Evolutionary conservation across 2,113 vertebrate species (phyloP).

Genomic region (Ibidorhyncha struthersii): DNA sequence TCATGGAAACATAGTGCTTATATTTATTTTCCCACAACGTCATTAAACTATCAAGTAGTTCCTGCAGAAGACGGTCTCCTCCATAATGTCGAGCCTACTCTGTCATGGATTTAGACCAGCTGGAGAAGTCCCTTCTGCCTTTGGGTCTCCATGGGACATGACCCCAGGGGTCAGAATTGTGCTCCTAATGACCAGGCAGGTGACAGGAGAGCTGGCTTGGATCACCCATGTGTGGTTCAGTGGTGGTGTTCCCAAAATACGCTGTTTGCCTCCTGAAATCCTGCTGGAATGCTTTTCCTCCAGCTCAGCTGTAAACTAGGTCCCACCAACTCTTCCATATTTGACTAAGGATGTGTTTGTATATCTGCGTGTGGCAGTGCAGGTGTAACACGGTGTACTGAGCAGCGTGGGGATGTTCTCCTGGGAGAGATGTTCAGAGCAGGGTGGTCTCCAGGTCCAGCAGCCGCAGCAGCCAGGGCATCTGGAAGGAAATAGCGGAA

Average conservation of each 20-base stretch:
- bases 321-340: not conserved
- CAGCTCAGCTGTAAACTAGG: not conserved
- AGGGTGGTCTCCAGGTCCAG: not conserved
- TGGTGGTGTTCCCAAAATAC: not conserved
- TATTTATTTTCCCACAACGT: not conserved
- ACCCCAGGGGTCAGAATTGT: not conserved
- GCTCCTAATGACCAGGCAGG: not conserved
- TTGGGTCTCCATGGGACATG: not conserved
- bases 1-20: not conserved
- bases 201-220: not conserved
- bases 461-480: not conserved
- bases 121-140: not conserved
- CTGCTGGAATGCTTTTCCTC: not conserved
- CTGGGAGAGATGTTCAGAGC: not conserved
- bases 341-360: not conserved
- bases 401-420: not conserved
- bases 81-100: not conserved
- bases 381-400: rapidly evolving
- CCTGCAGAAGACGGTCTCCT: not conserved
- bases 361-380: not conserved
- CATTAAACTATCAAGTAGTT: not conserved
- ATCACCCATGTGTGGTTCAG: not conserved
- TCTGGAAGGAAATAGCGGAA: not conserved
- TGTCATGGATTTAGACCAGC: not conserved
- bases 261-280: not conserved